Conservation (phyloP, 2,797 vertebrate species). For the Myotis daubentonii region DNA sequence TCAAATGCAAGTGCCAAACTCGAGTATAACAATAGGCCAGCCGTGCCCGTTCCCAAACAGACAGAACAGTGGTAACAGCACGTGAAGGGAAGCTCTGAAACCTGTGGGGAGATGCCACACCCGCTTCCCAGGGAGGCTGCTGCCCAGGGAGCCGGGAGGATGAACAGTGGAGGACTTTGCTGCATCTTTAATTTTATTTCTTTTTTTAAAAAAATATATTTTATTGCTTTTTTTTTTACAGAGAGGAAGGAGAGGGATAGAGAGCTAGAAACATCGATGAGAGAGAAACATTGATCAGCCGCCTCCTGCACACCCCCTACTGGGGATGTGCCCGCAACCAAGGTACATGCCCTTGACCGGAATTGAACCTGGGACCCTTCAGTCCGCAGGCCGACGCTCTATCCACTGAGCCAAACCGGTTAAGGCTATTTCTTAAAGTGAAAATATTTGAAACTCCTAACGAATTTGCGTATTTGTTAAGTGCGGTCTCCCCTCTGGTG, state of each 20-base stretch:
- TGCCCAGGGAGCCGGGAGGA: too few species aligned
- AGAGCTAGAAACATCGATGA: too few species aligned
- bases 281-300: too few species aligned
- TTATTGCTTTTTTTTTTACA: too few species aligned
- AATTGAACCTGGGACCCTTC: too few species aligned
- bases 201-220: too few species aligned
- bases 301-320: too few species aligned
- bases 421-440: neutral
- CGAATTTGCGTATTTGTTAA: neutral
- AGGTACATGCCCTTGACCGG: too few species aligned
- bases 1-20: neutral
- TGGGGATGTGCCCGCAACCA: too few species aligned
- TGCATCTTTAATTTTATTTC: neutral
- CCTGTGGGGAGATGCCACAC: fast-evolving
- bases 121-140: neutral
- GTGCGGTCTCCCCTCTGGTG: neutral
- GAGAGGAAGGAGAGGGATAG: too few species aligned
- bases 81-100: neutral
- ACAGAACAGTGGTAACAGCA: neutral
- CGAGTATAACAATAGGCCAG: fast-evolving
- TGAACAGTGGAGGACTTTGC: neutral
- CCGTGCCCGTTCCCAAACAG: fast-evolving
- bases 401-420: too few species aligned
- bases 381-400: too few species aligned
- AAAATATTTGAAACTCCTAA: neutral